Evolutionary conservation across 2,888 invertebrate genomes (phyloP), one percentile per base, ranked within the genome.

Genomic region (Holacanthella duospinosa): DNA sequence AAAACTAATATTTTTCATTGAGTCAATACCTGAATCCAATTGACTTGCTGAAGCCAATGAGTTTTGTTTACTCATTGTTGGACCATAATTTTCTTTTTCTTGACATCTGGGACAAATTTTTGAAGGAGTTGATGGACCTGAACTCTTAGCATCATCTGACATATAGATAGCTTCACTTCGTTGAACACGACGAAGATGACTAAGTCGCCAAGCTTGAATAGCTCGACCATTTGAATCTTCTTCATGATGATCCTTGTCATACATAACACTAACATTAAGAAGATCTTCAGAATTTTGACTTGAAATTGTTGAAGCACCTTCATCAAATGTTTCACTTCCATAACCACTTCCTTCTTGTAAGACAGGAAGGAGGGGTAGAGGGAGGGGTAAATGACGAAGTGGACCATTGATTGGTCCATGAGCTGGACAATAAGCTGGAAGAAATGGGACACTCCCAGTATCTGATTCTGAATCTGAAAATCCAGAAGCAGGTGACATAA

Each of bases 91-190:
- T 55, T 67, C 69, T 61, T 69, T 68, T 58, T 68, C 69, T 25
- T 66, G 48, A 63, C 69, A 69, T 0, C 69, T 57, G 4, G 69
- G 68, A 62, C 61, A 58, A 60, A 64, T 59, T 25, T 65, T 61
- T 25, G 66, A 62, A 6, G 70, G 72, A 64, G 68, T 69, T 12
- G 69, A 69, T 19, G 67, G 68, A 25, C 65, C 61, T 0, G 68
- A 68, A 29, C 69, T 69, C 55, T 70, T 70, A 28, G 61, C 68
- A 25, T 72, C 70, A 59, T 72, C 72, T 6, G 68, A 68, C 55
- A 70, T 60, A 61, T 69, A 70, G 9, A 72, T 61, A 21, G 72
- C 70, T 55, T 72, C 69, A 26, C 68, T 66, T 56, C 71, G 29
- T 53, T 68, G 66, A 16, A 72, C 68, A 25, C 70, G 64, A 26